A percentile compares a stretch with the other conserved stretches of the same genome.
Evolutionary conservation across 2,113 vertebrate species (phyloP).

Genomic region (Triplophysa rosa): DNA sequence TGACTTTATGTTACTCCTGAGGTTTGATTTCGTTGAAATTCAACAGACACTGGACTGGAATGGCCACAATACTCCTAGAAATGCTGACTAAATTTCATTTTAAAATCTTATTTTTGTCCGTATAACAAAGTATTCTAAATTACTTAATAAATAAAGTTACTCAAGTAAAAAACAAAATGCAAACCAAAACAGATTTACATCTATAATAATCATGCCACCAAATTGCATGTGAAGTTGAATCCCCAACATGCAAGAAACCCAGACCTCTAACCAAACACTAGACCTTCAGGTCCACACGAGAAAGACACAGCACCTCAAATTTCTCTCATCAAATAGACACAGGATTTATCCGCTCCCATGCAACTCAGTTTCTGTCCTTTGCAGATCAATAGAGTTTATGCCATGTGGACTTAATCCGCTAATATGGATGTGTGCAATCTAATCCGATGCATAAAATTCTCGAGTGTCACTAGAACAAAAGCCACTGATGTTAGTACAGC

Average conservation of each 20-base stretch:
- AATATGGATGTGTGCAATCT: slow-evolving; percentile 20
- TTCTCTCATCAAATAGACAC: slow-evolving; percentile 39
- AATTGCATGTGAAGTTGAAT: slow-evolving; percentile 40
- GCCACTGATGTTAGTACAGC: slow-evolving; percentile 1
- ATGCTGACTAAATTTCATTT: too few relatives aligned
- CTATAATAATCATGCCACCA: too few relatives aligned
- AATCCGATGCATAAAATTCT: slow-evolving; percentile 14
- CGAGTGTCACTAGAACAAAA: slow-evolving; percentile 25
- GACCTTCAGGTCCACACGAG: slow-evolving; percentile 16
- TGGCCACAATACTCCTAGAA: too few relatives aligned
- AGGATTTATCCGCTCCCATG: slow-evolving; percentile 14
- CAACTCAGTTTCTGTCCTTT: background rate
- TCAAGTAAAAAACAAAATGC: too few relatives aligned
- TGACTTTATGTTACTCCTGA: too few relatives aligned
- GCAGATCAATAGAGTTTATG: slow-evolving; percentile 35
- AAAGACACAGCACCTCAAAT: slow-evolving; percentile 38
- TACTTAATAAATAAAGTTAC: too few relatives aligned
- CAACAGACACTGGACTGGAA: too few relatives aligned
- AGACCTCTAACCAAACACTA: slow-evolving; percentile 21
- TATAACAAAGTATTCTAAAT: too few relatives aligned
- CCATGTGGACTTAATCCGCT: slow-evolving; percentile 22
- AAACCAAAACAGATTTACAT: too few relatives aligned
- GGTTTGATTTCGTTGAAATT: too few relatives aligned
- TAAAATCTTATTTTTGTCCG: too few relatives aligned
- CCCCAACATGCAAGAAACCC: slow-evolving; percentile 27